These are phyloP conservation scores for Poecilia picta DNA, from an alignment of 2,797 vertebrate genomes.

Conservation along the genomic window DNA sequence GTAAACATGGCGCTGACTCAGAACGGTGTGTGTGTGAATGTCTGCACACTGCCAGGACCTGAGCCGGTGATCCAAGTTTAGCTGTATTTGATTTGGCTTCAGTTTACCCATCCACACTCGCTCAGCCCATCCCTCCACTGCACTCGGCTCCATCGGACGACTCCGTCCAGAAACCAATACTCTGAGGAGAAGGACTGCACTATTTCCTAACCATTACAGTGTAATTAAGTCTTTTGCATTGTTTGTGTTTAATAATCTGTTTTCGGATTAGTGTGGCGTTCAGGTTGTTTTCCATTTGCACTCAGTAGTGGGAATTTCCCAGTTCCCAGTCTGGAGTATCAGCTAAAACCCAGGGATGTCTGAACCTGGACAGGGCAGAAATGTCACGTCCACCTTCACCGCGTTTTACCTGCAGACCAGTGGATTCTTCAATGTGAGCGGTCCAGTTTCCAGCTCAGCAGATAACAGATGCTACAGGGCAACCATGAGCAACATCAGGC, in stretches of 20 bases:
- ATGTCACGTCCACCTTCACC: not conserved
- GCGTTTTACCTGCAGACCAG: not conserved
- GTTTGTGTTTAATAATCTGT: not conserved
- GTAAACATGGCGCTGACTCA: conserved; percentile 36
- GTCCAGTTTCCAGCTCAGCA: not conserved
- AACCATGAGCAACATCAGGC: not conserved
- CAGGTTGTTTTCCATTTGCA: not conserved
- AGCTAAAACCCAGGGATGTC: not conserved
- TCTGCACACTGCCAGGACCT: conserved; percentile 19
- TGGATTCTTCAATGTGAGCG: not conserved
- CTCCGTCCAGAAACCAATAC: conserved; percentile 2
- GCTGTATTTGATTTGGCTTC: conserved; percentile 64
- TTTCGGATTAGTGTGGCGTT: not conserved
- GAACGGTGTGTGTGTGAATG: conserved; percentile 17
- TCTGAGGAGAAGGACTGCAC: not conserved
- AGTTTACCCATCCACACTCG: conserved; percentile 44
- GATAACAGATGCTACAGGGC: not conserved
- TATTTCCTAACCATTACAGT: not conserved
- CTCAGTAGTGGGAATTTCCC: not conserved
- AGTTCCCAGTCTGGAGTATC: not conserved
- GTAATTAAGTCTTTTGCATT: not conserved
- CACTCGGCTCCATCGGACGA: conserved; percentile 25
- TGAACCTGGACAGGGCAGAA: not conserved
- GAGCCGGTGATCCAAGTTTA: conserved; percentile 30
- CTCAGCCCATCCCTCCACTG: conserved; percentile 35